Evolutionary conservation across 2,113 vertebrate species (phyloP), one percentile per base, ranked within the genome.

Genomic region (Syngnathus scovelli): DNA sequence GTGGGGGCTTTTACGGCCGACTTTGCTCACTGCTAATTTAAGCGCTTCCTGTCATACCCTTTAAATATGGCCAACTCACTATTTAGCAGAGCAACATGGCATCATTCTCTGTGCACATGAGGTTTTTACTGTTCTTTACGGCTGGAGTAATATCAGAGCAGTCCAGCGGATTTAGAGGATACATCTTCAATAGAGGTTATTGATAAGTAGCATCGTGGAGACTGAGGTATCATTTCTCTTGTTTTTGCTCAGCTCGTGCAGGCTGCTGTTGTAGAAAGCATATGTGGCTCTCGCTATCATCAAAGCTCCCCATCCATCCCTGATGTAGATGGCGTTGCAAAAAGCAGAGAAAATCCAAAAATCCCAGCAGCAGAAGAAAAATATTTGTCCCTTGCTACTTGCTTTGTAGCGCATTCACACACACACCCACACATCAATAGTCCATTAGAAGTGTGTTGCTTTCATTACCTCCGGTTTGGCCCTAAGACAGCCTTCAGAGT

Each of bases 391-490:
- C 49, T 52, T 21, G 19, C 49, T 21, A 64, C 72, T 78, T 68
- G 33, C 65, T 84, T 82, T 86, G 71, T 84, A 75, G 19, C 37
- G 69, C 27, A 60, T 64, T 56, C 61, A 12, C 66, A 62, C 38
- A 62, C 38, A 69, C 55, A 49, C 59, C 56, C 61, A 64, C 77
- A 76, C 84, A 84, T 84, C 82, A 80, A 80, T 82, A 85, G 85
- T 72, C 85, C 85, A 86, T 87, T 86, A 88, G 84, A 82, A 80
- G 67, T 75, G 83, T 80, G 78, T 83, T 86, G 78, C 83, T 87
- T 87, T 87, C 84, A 83, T 88, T 85, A 86, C 87, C 84, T 84
- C 78, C 69, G 81, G 81, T 83, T 80, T 85, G 83, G 79, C 81
- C 80, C 77, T 85, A 78, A 85, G 83, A 85, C 80, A 83, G 84